Evolutionary conservation across 2,888 invertebrate genomes (phyloP), one percentile per base, ranked within the genome.

Genomic region (Limnephilus auricula): DNA sequence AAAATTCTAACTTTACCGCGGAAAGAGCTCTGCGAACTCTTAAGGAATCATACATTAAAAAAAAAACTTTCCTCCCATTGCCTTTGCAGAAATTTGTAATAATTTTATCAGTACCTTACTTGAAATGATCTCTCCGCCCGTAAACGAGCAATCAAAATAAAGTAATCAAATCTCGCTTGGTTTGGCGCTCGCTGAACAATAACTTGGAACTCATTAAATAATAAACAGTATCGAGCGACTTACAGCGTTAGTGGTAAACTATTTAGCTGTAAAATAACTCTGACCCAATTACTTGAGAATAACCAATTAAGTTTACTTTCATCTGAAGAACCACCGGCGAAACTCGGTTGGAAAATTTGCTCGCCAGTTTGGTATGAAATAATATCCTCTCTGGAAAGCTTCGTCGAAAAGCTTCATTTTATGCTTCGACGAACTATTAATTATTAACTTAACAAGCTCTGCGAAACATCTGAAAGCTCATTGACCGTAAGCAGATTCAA

Each of bases 121-220:
- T 82, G 34, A 82, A 82, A 82, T 82, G 85, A 45, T 37, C 40
- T 30, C 34, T 30, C 30, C n/a, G 40, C 15, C 45, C 85, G 85
- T 25, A 45, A 40, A 40, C 30, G 85, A 85, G 45, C 85, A 90
- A 45, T 90, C 85, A 85, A 79, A 45, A 85, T 86, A 86, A 79
- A 82, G 86, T 86, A 37, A 85, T 37, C 79, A 90, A 86, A 37
- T 90, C 86, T 50, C 86, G 90, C n/a, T 37, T 30, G 37, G 86
- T 10, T 83, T 31, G 32, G 83, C 34, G 45, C 82, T 18, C 34
- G 32, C 30, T 88, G 34, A 88, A 88, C 79, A 88, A 88, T 88
- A 78, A 88, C 34, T 88, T 78, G 30, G 32, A 65, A 65, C 34
- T 88, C 79, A 9, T 88, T 88, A 32, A 88, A 37, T 88, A 82